phyloP scores from a whole-genome alignment of 2,888 invertebrate species.

The Theodoxus fluviatilis region DNA sequence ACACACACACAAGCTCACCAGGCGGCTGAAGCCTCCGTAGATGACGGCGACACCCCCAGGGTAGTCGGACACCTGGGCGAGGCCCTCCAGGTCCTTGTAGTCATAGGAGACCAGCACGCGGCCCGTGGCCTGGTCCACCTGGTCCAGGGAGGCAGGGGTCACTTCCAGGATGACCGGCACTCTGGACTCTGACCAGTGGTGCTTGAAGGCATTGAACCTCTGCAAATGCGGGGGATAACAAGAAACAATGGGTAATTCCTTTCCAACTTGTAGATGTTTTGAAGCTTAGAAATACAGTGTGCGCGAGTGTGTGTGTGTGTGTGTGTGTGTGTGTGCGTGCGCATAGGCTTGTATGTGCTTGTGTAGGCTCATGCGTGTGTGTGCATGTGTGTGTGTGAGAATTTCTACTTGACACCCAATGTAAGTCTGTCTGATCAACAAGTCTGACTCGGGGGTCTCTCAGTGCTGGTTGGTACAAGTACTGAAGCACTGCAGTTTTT shows the following conservation, averaged over 20 bases:
- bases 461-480: no score
- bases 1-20: slow-evolving; percentile 67
- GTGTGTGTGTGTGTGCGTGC: slow-evolving; percentile 9
- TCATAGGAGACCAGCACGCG: slow-evolving; percentile 82
- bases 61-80: slow-evolving; percentile 80
- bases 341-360: background rate
- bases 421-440: no score
- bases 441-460: no score
- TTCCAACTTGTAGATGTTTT: background rate
- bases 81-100: slow-evolving; percentile 85
- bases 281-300: background rate
- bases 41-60: slow-evolving; percentile 92
- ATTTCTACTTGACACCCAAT: background rate
- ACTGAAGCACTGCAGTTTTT: no score
- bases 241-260: background rate
- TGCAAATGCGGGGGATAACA: slow-evolving; percentile 60
- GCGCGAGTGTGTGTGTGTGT: background rate
- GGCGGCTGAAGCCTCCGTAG: slow-evolving; percentile 86
- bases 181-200: slow-evolving; percentile 94
- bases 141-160: slow-evolving; percentile 89
- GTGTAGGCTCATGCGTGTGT: no score
- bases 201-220: slow-evolving; percentile 90
- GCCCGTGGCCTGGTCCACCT: slow-evolving; percentile 86
- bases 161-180: slow-evolving; percentile 89
- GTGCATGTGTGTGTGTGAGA: background rate